Evolutionary conservation across 2,113 vertebrate genomes (phyloP).

Genomic region (Oreochromis spilurus): DNA sequence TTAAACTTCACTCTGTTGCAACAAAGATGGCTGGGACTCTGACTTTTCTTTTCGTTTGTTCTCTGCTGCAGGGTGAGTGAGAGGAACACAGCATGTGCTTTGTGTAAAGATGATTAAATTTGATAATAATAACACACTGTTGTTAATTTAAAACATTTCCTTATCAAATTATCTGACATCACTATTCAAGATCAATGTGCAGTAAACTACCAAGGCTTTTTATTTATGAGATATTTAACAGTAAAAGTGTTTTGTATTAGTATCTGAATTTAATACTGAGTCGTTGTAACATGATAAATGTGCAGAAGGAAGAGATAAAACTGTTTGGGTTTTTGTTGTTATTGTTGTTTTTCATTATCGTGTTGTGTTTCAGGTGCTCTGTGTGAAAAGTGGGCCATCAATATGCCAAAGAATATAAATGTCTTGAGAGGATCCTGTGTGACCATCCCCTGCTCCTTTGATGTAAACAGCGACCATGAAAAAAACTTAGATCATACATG

Average conservation of each 20-base stretch:
- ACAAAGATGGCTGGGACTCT: not conserved
- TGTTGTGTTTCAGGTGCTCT: too few relatives aligned
- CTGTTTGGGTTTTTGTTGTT: not conserved
- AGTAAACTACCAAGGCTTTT: not conserved
- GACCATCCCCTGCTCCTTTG: slow-evolving; percentile 41
- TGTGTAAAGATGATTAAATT: not conserved
- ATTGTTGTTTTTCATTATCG: not conserved
- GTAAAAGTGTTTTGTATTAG: not conserved
- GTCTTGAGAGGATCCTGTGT: not conserved
- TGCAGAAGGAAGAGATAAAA: not conserved
- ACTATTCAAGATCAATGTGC: not conserved
- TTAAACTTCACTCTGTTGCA: not conserved
- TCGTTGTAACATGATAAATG: fast-evolving
- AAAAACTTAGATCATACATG: too few relatives aligned
- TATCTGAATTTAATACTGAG: not conserved
- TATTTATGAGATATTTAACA: not conserved
- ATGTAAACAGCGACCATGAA: not conserved
- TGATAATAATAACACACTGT: not conserved
- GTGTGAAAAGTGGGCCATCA: too few relatives aligned
- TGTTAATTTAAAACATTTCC: not conserved
- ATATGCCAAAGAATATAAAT: not conserved
- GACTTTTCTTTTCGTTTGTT: not conserved
- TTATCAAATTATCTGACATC: not conserved
- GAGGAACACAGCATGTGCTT: not conserved
- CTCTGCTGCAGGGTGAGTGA: not conserved